Percentiles rank a stretch among this genome's conserved stretches.
phyloP scores from a whole-genome alignment of 2,113 vertebrate species.

The Tyrannus savana region DNA sequence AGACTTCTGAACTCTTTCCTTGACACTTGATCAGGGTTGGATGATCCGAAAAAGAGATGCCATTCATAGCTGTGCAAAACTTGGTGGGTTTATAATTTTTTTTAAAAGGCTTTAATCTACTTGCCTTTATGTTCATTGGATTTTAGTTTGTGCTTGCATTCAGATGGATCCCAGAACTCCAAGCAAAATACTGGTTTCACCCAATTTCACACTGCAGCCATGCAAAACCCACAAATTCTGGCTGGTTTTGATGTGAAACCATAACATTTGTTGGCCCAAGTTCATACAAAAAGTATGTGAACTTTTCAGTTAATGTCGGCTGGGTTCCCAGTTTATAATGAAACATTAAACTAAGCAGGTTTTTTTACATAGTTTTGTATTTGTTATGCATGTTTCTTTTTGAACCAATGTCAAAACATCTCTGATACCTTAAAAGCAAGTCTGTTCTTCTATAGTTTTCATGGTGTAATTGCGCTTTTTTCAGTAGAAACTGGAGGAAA shows the following conservation, averaged over 20 bases:
- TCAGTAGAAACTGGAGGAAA: background rate
- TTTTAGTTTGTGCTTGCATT: background rate
- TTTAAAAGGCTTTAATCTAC: background rate
- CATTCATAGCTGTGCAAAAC: background rate
- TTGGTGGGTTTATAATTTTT: background rate
- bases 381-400: background rate
- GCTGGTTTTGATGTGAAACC: slow-evolving; percentile 27
- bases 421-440: background rate
- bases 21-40: background rate
- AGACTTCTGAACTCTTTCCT: background rate
- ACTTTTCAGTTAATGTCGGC: background rate
- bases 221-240: background rate
- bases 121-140: background rate
- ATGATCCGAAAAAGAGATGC: background rate
- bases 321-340: background rate
- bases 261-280: background rate
- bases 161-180: background rate
- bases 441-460: background rate
- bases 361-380: background rate
- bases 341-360: background rate
- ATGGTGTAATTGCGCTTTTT: background rate
- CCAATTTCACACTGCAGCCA: slow-evolving; percentile 1
- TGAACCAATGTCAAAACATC: background rate
- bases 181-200: slow-evolving; percentile 6
- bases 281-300: background rate